These are phyloP conservation scores for Cremastobaeus sp. DNA, from an alignment of 2,888 invertebrate genomes.

Conservation along the genomic window DNA sequence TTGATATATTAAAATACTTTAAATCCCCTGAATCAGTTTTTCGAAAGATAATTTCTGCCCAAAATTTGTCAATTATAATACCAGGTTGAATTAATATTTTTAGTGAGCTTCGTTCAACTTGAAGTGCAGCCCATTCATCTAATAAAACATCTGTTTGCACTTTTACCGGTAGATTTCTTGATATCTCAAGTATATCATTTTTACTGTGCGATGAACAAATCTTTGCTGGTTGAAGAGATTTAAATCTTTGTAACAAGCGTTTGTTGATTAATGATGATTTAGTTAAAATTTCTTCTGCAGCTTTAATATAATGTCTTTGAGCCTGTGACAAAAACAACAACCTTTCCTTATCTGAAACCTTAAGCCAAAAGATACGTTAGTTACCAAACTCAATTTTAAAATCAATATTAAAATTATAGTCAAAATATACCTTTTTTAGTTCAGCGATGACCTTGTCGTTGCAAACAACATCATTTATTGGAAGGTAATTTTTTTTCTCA, in stretches of 20 bases:
- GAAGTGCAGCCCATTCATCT: conserved; percentile 42
- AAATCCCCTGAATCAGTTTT: too few species aligned
- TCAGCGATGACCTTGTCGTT: conserved; percentile 2
- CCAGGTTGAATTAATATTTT: too few species aligned
- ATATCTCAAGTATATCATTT: conserved; percentile 24
- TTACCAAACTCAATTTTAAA: not conserved
- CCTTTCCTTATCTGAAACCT: conserved; percentile 18
- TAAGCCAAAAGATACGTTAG: not conserved
- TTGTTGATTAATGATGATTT: conserved; percentile 18
- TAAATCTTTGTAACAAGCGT: not conserved
- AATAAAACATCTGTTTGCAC: conserved; percentile 22
- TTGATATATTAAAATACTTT: too few species aligned
- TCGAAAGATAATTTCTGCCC: too few species aligned
- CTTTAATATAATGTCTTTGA: not conserved
- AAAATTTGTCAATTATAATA: too few species aligned
- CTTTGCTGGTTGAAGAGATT: conserved; percentile 3
- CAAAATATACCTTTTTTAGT: conserved; percentile 19
- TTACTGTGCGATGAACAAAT: not conserved
- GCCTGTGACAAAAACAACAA: conserved; percentile 4
- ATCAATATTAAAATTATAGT: conserved; percentile 2
- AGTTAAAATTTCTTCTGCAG: not conserved
- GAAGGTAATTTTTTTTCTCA: conserved; percentile 9
- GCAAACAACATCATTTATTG: not conserved
- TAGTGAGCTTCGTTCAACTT: too few species aligned
- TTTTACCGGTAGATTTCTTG: conserved; percentile 32